These are phyloP conservation scores for Hetaerina americana DNA, from an alignment of 1,140 invertebrate species.

Conservation along the genomic window DNA sequence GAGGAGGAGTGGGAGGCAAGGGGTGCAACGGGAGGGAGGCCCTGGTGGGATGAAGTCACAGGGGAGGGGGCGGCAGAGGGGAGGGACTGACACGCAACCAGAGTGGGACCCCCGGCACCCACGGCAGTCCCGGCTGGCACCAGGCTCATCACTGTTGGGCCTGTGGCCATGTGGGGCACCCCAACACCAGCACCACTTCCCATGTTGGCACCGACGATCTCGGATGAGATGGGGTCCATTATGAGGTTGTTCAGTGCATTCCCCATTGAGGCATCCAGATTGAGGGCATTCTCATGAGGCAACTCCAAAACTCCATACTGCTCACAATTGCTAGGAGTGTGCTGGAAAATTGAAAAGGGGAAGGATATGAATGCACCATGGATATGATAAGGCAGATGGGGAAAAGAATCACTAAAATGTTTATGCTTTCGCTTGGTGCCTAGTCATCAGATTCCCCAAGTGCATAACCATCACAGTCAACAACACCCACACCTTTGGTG, in stretches of 20 bases:
- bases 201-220: background rate
- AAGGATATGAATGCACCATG: no score
- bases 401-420: no score
- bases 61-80: conserved; percentile 1
- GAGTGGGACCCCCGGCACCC: background rate
- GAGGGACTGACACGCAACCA: background rate
- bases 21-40: background rate
- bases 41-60: conserved; percentile 10
- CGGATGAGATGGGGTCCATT: background rate
- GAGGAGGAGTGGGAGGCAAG: background rate
- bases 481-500: no score
- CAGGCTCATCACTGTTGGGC: background rate
- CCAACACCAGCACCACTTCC: background rate
- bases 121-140: background rate
- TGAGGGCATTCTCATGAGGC: conserved; percentile 15
- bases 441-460: no score
- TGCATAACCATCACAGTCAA: no score
- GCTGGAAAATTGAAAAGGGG: conserved; percentile 18
- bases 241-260: background rate
- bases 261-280: background rate
- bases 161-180: background rate
- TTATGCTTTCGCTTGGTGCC: no score
- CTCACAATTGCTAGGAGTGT: conserved; percentile 44
- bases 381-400: no score
- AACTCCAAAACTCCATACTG: conserved; percentile 40